These are phyloP conservation scores for Semibalanus balanoides DNA, from an alignment of 1,140 invertebrate species.

Conservation along the genomic window DNA sequence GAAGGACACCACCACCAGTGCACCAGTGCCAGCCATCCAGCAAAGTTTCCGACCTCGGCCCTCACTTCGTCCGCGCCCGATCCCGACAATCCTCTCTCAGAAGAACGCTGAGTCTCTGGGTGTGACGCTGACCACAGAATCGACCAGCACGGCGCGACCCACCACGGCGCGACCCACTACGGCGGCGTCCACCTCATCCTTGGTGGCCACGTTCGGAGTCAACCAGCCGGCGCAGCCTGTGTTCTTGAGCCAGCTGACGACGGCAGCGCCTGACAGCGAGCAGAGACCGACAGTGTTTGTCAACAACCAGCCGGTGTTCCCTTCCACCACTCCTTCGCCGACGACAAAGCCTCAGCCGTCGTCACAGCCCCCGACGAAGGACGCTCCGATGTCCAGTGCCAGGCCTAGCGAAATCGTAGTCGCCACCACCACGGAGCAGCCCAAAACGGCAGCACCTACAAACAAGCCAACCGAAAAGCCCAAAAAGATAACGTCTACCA, in stretches of 20 bases:
- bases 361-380: background rate
- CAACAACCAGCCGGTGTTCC: background rate
- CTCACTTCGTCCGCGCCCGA: background rate
- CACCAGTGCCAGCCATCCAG: background rate
- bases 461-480: background rate
- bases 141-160: background rate
- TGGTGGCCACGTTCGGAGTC: background rate
- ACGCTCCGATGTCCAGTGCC: background rate
- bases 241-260: background rate
- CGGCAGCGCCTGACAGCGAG: background rate
- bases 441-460: background rate
- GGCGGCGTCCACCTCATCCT: background rate
- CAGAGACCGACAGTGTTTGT: background rate
- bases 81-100: slow-evolving; percentile 1
- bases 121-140: background rate
- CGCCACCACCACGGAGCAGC: background rate
- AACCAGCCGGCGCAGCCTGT: background rate
- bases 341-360: no score
- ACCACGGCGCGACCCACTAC: background rate
- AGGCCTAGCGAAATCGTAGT: background rate
- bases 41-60: background rate
- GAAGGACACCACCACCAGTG: no score
- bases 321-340: background rate
- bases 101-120: background rate
- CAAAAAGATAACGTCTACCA: background rate